phyloP scores from a whole-genome alignment of 2,113 vertebrate genomes.

The Cromileptes altivelis region DNA sequence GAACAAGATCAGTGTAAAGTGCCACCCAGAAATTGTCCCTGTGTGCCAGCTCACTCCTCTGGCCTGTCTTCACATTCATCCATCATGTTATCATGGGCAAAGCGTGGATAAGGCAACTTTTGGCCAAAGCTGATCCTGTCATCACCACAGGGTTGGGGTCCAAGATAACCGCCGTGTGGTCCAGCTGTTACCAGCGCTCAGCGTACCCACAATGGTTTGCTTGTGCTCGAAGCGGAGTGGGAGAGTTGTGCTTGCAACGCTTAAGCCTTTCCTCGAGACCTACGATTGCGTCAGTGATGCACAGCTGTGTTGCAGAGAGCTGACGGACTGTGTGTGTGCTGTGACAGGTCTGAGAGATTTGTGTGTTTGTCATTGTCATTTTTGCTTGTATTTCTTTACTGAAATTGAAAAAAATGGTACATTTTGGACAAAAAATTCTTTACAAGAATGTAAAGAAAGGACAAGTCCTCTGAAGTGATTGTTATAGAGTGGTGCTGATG shows the following conservation, averaged over 20 bases:
- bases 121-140: constrained; percentile 72
- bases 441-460: background rate
- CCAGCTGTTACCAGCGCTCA: constrained; percentile 76
- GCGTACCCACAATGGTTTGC: constrained; percentile 62
- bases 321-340: constrained; percentile 15
- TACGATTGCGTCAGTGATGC: constrained; percentile 46
- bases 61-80: constrained; percentile 55
- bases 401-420: background rate
- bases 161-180: constrained; percentile 62
- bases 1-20: background rate
- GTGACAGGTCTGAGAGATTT: background rate
- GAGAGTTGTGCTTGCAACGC: constrained; percentile 42
- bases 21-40: constrained; percentile 24
- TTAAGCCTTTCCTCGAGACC: constrained; percentile 55
- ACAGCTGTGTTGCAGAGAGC: constrained; percentile 65
- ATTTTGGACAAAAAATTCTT: background rate
- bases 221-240: constrained; percentile 58
- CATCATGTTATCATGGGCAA: constrained; percentile 63
- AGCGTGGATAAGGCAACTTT: constrained; percentile 57
- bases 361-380: too few species aligned
- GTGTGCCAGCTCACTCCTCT: constrained; percentile 22
- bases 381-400: background rate
- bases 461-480: background rate
- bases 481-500: background rate
- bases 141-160: constrained; percentile 54